Evolutionary conservation across 2,797 vertebrate species (phyloP), one percentile per base, ranked within the genome.

Genomic region (Trematomus bernacchii): DNA sequence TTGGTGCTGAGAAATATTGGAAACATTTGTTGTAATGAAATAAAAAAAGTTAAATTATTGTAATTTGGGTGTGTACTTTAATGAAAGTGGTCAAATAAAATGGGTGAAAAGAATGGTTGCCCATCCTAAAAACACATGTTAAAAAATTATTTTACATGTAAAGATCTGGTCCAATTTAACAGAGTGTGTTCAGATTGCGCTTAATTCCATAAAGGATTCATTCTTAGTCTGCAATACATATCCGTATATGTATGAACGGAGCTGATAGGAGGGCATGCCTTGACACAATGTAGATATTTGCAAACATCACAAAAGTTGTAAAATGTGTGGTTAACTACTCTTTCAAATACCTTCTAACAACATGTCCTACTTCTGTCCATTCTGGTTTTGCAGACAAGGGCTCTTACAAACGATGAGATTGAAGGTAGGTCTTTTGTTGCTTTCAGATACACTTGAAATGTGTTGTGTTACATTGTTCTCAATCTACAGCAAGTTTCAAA

Each of bases 371-470:
- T 50, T 74, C 3, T 42, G 18, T 53, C 6, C 1, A 10, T 78
- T 48, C 14, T 54, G 91, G 11, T 69, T 86, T 92, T 84, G 27
- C 92, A 95, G 95, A 83, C 85, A 27, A 87, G 92, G 76, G 40
- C 47, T 10, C 92, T 95, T 2, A 90, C 93, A 23, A 59, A 72
- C 0, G 95, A 95, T 61, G 95, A 95, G 84, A 92, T 94, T 46
- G 93, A 94, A 67, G 95, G 95, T 95, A 90, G 86, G 23, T 23
- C 0, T 50, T 62, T 50, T 61, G 13, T 16, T 46, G 3, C 1
- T 18, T 70, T 76, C 9, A 54, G 6, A 69, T 51, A 10, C 40
- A 46, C 6, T 19, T 50, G 4, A 46, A 21, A 2, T 15, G 2
- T 18, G 40, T 16, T 57, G 8, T 18, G 33, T 48, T 15, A 21